Base-by-base conservation (phyloP, 2,888 invertebrate species). In the Agelastica alni region DNA sequence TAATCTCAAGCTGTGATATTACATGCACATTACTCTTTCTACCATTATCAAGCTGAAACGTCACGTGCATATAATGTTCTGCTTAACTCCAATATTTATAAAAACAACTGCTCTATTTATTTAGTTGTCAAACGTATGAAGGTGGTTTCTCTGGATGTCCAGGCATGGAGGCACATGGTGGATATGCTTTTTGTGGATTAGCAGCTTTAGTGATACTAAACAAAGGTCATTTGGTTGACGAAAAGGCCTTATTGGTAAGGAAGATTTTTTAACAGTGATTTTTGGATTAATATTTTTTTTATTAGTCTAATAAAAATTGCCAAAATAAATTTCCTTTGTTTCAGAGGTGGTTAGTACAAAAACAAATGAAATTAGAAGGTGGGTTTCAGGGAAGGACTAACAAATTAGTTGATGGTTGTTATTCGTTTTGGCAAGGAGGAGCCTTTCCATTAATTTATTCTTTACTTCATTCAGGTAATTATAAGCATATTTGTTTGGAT, bases 401-500 rank as follows among this genome's bases (percentile, higher is more conserved):
- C 78, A 99, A 99, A 79, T 80, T 99, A 60, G 98, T 99, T 0
- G 99, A 99, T 81, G 93, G 93, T 2, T 99, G 99, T 76, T 99
- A 99, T 75, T 96, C 96, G 0, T 99, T 97, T 79, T 99, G 99
- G 99, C 96, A 96, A 78, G 96, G 96, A 18, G 96, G 92, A 43
- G 85, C 89, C 36, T 91, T 97, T 74, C 93, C 95, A 13, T 83
- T 97, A 36, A 82, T 96, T 34, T 91, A 94, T 74, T 85, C 86
- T 54, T 81, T 91, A 60, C 78, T 92, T 45, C 74, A 77, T 10
- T 77, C 83, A 60, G 71, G 74, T 75, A 60, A 49, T 49, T n/a
- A n/a, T n/a, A n/a, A n/a, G n/a, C n/a, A n/a, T n/a, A n/a, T n/a
- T n/a, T n/a, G n/a, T n/a, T n/a, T n/a, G n/a, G n/a, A n/a, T n/a